Percentiles rank a stretch among this genome's conserved stretches.
These are phyloP conservation scores for Octopus sinensis DNA, from an alignment of 1,140 invertebrate species.

Conservation along the genomic window DNA sequence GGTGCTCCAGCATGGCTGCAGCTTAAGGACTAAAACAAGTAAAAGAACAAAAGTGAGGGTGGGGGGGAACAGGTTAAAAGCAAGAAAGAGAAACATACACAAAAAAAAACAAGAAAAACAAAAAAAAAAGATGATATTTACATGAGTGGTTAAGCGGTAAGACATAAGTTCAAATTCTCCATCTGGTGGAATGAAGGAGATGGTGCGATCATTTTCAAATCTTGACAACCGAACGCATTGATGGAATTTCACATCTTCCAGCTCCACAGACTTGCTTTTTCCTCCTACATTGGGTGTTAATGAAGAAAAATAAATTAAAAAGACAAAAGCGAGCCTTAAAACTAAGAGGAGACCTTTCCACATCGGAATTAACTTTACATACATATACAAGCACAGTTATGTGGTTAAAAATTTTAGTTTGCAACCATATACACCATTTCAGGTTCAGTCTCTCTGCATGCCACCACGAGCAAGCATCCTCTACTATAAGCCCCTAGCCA, in stretches of 20 bases:
- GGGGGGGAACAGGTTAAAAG: no score
- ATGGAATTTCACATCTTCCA: conserved; percentile 99
- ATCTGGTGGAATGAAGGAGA: conserved; percentile 98
- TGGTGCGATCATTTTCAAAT: conserved; percentile 98
- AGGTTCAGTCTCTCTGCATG: no score
- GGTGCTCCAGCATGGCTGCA: no score
- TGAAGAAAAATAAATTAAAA: conserved; percentile 20
- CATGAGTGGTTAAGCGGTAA: conserved; percentile 94
- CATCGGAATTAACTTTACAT: background rate
- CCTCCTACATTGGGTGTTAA: conserved; percentile 61
- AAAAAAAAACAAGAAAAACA: no score
- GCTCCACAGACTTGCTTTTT: conserved; percentile 97
- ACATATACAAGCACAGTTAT: no score
- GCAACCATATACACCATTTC: no score
- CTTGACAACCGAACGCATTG: conserved; percentile 95
- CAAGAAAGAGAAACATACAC: no score
- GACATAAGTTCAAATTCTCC: conserved; percentile 99
- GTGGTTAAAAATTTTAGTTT: no score
- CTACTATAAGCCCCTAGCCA: no score
- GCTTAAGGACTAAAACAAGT: no score
- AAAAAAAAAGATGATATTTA: conserved; percentile 55
- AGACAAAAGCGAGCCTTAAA: background rate
- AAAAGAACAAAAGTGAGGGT: no score
- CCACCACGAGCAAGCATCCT: no score
- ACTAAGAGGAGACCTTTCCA: background rate